Conservation (phyloP, 2,888 invertebrate species). For the Diaprepes abbreviatus region DNA sequence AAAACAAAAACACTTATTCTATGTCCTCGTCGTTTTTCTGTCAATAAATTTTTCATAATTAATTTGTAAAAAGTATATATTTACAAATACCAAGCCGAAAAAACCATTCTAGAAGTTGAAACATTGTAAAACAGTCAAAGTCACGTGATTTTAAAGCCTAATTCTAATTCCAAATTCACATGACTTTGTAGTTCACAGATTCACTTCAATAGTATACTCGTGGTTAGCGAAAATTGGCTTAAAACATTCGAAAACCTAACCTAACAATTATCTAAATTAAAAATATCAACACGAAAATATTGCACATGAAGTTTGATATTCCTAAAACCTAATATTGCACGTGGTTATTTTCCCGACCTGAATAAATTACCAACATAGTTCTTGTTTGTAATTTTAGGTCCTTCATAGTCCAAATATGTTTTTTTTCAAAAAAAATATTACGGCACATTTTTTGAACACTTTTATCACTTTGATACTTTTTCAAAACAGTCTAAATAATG, state of each 20-base stretch:
- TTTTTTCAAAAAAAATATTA: slow-evolving; percentile 42
- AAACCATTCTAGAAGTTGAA: no score
- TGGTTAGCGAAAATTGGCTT: slow-evolving; percentile 3
- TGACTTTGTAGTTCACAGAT: no score
- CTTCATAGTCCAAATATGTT: slow-evolving; percentile 14
- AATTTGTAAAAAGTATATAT: background rate
- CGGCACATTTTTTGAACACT: no score
- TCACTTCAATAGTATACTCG: slow-evolving; percentile 8
- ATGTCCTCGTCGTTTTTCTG: no score
- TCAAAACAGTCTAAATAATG: no score
- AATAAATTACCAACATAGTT: slow-evolving; percentile 43
- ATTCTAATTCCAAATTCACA: no score
- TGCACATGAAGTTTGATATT: slow-evolving; percentile 52
- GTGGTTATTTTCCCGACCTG: slow-evolving; percentile 53
- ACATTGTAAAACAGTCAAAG: background rate
- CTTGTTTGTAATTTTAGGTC: slow-evolving; percentile 18
- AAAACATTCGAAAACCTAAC: slow-evolving; percentile 3
- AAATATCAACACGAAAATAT: slow-evolving; percentile 53
- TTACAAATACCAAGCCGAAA: background rate
- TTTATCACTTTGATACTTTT: no score
- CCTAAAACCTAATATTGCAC: slow-evolving; percentile 55
- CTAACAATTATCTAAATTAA: slow-evolving; percentile 33
- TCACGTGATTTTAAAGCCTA: background rate
- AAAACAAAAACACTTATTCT: no score
- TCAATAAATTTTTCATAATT: background rate